Conservation (phyloP, 2,888 invertebrate genomes). For the Anorthoa munda region DNA sequence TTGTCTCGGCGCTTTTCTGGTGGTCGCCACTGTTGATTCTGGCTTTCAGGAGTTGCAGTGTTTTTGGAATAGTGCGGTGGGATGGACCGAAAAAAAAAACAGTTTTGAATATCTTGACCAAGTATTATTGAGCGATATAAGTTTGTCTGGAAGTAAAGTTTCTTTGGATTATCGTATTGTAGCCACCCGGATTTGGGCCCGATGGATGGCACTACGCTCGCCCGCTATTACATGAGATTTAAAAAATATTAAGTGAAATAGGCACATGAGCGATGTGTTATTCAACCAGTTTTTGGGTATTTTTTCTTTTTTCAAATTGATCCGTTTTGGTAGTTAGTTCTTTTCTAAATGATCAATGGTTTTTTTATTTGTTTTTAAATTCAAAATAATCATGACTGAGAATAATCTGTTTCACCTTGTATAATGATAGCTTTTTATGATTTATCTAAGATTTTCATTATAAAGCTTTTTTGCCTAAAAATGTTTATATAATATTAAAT, state of each 20-base stretch:
- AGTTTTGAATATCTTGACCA: not conserved
- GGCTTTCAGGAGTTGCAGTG: too few relatives aligned
- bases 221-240: too few relatives aligned
- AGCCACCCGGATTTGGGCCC: too few relatives aligned
- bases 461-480: constrained; percentile 22
- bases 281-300: not conserved
- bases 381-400: constrained; percentile 17
- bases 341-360: not conserved
- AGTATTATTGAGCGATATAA: not conserved
- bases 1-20: too few relatives aligned
- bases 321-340: not conserved
- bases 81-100: too few relatives aligned
- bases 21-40: too few relatives aligned
- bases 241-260: too few relatives aligned
- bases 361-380: not conserved
- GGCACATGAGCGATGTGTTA: too few relatives aligned
- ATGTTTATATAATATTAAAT: constrained; percentile 27
- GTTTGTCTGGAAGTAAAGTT: not conserved
- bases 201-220: too few relatives aligned
- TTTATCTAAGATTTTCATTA: constrained; percentile 38
- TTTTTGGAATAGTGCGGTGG: too few relatives aligned
- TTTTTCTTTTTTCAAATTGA: not conserved
- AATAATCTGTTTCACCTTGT: constrained; percentile 17
- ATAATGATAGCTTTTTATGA: constrained; percentile 33
- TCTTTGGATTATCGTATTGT: not conserved